These are phyloP conservation scores for Martes martes DNA, from an alignment of 2,113 vertebrate genomes.

Conservation along the genomic window DNA sequence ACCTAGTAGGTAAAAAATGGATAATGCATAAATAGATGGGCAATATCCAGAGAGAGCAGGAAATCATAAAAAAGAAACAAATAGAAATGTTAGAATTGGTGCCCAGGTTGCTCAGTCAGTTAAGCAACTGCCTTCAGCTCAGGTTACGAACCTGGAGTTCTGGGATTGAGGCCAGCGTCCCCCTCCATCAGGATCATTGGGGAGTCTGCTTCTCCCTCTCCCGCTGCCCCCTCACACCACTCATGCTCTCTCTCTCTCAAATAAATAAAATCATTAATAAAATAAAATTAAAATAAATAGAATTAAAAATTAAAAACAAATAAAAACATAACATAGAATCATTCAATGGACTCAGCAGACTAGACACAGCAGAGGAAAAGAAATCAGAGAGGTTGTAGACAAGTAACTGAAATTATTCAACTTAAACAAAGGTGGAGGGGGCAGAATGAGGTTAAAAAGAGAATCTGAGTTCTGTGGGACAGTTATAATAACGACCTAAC, in stretches of 20 bases:
- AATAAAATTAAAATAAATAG: not conserved
- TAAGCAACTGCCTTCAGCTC: not conserved
- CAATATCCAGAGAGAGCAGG: not conserved
- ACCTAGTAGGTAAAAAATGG: not conserved
- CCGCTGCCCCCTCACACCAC: not conserved
- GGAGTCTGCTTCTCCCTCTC: not conserved
- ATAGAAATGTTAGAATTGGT: not conserved
- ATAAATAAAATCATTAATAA: not conserved
- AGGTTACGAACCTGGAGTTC: not conserved
- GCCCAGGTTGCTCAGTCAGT: not conserved
- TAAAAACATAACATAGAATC: not conserved
- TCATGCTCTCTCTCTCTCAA: not conserved
- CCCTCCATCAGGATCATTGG: not conserved
- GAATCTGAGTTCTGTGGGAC: not conserved
- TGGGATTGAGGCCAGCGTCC: not conserved
- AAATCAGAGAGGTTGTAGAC: not conserved
- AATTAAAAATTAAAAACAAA: not conserved
- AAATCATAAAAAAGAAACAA: not conserved
- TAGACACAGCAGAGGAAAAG: not conserved
- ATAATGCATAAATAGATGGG: not conserved
- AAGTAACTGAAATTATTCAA: not conserved
- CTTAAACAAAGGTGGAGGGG: not conserved
- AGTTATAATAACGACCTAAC: not conserved
- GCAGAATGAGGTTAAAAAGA: not conserved
- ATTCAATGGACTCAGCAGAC: not conserved